Evolutionary conservation across 35 echinoderm and acorn worm species (phyloP), one percentile per base, ranked within the genome.

Genomic region (Chiridota heheva): DNA sequence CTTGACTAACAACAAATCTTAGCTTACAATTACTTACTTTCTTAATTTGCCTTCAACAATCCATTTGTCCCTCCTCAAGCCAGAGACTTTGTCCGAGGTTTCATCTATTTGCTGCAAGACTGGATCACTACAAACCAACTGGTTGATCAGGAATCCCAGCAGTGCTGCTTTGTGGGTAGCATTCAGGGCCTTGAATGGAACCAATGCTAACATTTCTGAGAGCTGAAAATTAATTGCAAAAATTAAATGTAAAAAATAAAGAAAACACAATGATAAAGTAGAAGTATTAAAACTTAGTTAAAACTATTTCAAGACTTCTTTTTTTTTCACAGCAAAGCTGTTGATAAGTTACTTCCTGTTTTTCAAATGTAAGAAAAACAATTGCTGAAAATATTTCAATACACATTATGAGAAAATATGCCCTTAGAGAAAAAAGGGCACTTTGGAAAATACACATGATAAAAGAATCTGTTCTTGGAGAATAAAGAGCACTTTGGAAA

Each of bases 1-100:
- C 47, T 51, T 51, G 10, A 10, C 47, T 12, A 22, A 51, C 22
- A 12, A 12, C 8, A 51, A 12, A 12, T 12, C 22, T 10, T 12
- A 51, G 22, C 22, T 51, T 51, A n/a, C n/a, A n/a, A n/a, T n/a
- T 24, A 91, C 95, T 89, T 71, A 98, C 95, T 98, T 90, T 76
- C 95, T 87, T 1, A 98, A 43, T 84, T 98, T 98, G 32, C 95
- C 95, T 25, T 98, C 95, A 13, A 98, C 89, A 22, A 98, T 82
- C 95, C 95, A 98, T 40, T 98, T 98, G 67, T 98, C 89, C 16
- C 89, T 81, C n/a, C 95, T 73, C 15, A 98, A 81, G 60, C 91
- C 76, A 43, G 95, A 84, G 4, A 98, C 84, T 36, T 92, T 84
- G 18, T 98, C 89, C 25, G 90, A 91, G 36, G 84, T 89, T 44